Evolutionary conservation across 2,888 invertebrate genomes (phyloP).

Genomic region (Agrochola lychnidis): DNA sequence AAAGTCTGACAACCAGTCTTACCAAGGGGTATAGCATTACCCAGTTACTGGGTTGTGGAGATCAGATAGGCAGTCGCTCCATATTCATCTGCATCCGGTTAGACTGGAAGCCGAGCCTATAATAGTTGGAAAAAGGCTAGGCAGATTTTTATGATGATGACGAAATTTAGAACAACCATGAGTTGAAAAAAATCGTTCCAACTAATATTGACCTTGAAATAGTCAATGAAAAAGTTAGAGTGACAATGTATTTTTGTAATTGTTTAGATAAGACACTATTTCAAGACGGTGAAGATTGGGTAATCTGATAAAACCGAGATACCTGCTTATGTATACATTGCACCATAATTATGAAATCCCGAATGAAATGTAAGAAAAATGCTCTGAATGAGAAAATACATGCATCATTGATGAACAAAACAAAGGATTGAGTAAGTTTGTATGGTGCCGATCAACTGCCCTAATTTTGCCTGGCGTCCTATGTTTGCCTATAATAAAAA

Average conservation of each 20-base stretch:
- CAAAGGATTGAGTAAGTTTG: neutral
- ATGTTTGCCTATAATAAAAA: too few species aligned
- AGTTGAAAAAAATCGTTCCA: neutral
- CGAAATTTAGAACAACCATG: neutral
- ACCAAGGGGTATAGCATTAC: too few species aligned
- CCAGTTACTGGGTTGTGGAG: too few species aligned
- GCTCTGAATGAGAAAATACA: neutral
- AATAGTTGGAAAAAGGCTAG: too few species aligned
- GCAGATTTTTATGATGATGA: too few species aligned
- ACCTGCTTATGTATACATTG: constrained; percentile 22
- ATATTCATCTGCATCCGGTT: too few species aligned
- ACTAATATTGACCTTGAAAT: constrained; percentile 9
- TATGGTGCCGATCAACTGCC: too few species aligned
- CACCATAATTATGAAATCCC: constrained; percentile 30
- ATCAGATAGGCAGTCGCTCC: too few species aligned
- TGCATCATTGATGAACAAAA: neutral
- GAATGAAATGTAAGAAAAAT: neutral
- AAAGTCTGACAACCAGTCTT: too few species aligned
- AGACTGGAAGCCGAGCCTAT: too few species aligned
- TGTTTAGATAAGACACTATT: constrained; percentile 33
- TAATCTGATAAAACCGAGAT: constrained; percentile 41
- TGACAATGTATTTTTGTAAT: constrained; percentile 29
- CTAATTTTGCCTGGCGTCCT: too few species aligned
- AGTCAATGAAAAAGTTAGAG: neutral
- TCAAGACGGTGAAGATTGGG: constrained; percentile 27